These are phyloP conservation scores for Siphlonurus alternatus DNA, from an alignment of 2,888 invertebrate species.

Conservation along the genomic window DNA sequence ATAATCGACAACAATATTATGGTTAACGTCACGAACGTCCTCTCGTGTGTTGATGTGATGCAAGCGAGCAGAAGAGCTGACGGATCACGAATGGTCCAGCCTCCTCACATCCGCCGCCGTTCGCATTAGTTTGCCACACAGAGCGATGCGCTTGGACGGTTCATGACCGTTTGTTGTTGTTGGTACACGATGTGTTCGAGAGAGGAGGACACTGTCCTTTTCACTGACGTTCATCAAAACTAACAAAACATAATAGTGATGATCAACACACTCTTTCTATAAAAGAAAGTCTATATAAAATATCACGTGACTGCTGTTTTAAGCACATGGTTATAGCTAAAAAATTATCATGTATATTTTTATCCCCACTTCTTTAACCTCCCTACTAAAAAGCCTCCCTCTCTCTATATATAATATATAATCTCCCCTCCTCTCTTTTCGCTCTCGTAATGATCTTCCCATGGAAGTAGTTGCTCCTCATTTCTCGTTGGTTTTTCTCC, in stretches of 20 bases:
- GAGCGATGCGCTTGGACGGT: not conserved
- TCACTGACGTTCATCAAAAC: not conserved
- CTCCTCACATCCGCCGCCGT: no score
- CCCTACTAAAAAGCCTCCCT: not conserved
- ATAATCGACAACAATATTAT: no score
- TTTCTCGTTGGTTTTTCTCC: not conserved
- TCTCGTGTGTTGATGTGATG: not conserved
- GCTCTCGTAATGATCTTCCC: not conserved
- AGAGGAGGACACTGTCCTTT: not conserved
- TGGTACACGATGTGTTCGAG: no score
- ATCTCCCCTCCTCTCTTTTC: not conserved
- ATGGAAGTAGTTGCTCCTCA: not conserved
- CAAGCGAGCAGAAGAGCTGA: not conserved
- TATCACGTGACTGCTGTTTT: not conserved
- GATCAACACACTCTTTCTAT: not conserved
- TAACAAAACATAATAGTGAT: not conserved
- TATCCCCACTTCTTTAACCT: not conserved
- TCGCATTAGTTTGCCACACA: no score
- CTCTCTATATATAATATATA: no score
- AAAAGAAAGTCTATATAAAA: not conserved
- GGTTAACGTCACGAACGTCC: not conserved
- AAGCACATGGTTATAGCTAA: not conserved
- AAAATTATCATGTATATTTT: not conserved
- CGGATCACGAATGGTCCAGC: no score
- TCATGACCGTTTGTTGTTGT: not conserved